Base-by-base conservation (phyloP, 2,888 invertebrate species). In the Synanthedon vespiformis region DNA sequence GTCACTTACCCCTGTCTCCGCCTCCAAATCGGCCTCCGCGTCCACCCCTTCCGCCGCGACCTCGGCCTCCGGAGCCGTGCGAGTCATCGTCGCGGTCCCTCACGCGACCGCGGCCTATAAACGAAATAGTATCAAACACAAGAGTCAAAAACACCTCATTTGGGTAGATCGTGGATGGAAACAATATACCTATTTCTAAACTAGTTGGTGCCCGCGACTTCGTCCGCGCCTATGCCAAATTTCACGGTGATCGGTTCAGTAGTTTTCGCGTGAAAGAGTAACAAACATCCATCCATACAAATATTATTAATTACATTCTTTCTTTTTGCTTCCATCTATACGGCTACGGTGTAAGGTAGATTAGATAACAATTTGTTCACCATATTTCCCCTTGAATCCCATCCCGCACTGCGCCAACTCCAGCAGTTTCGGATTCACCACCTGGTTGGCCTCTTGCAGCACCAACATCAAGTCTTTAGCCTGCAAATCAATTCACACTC, bases 371-470 rank as follows among this genome's bases (percentile, higher is more conserved):
- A 34, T 1, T 34, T 10, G 1, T 76, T 70, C 53, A 85, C 86
- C 74, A 54, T 73, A 86, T 66, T 86, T 86, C 1, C 85, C 85
- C 55, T 83, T 86, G 73, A 87, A 87, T 55, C 87, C 87, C 80
- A 82, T 83, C 1, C 87, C 87, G 52, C 87, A 87, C 59, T 87
- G 86, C 8, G 93, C 92, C 77, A 95, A 86, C 68, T 94, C 95
- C 73, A 92, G 87, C 50, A 98, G 84, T 71, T 95, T 94, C 0
- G 97, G 97, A 78, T 97, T 97, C 57, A 98, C 94, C 49, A 93
- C 93, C 87, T 98, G 98, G 70, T 97, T 96, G 1, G 98, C 98
- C 78, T 98, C 98, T 69, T 94, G 92, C 56, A 98, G 88, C 52
- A 98, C 97, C 61, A 94, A 92, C 68, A 98, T 93, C 72, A 98